Evolutionary conservation across 2,113 vertebrate genomes (phyloP), one percentile per base, ranked within the genome.

Genomic region (Cyprinodon brontotheroides): DNA sequence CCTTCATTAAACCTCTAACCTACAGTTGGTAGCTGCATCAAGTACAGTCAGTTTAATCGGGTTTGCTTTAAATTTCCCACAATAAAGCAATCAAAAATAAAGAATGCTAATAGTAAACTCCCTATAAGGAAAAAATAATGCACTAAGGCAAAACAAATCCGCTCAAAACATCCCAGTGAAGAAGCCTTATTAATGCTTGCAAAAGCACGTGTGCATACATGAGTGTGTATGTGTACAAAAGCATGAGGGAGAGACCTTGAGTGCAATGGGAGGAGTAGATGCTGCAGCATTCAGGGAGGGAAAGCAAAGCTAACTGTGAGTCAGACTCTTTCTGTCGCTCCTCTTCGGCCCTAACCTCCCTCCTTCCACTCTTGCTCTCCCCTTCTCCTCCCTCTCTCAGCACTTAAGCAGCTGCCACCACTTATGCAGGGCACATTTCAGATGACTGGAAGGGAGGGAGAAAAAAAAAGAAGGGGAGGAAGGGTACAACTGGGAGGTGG

Each of bases 351-450:
- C 83, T 86, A 70, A 80, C 82, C 86, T 86, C 84, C 79, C 82
- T 88, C 82, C 68, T 79, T 87, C 82, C 84, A 89, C 86, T 91
- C 83, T 79, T 86, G 82, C 87, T 86, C 87, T 82, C 61, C 77
- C 82, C 80, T 82, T 89, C 87, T 91, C 87, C 89, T 89, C 85
- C 75, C 87, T 90, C 81, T 91, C 81, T 84, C 87, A 64, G 84
- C 65, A 80, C 86, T 90, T 92, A 90, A 93, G 93, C 95, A 95
- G 92, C 95, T 95, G 93, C 94, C 95, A 94, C 94, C 93, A 93
- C 93, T 95, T 93, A 83, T 92, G 87, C 92, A 75, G 15, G 89
- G 89, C 85, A 80, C 89, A 92, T 92, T 95, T 92, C 72, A 86
- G 50, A 89, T 91, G 92, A 89, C 37, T 89, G 90, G 92, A 85